Base-by-base conservation (phyloP, 2,113 vertebrate genomes). In the Condylura cristata region DNA sequence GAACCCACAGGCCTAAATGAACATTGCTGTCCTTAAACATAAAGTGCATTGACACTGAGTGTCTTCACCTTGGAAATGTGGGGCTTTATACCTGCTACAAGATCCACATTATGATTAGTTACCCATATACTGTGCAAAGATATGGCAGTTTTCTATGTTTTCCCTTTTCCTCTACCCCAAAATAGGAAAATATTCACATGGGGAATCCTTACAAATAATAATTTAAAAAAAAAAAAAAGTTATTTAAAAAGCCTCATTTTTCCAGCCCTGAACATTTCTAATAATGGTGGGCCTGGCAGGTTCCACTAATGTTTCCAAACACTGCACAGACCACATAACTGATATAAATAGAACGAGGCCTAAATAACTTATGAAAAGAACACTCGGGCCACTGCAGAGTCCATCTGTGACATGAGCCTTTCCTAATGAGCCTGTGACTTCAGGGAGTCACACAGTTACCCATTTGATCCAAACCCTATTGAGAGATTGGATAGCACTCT, bases 281-380 rank as follows among this genome's bases (percentile, higher is more conserved):
- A 96, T 96, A 95, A 94, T 82, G 93, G 84, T 63, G 41, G 83
- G 44, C 71, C 85, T 87, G 65, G 84, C 48, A 79, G 84, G 1
- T 94, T 94, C 83, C 65, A 89, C 41, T 90, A 89, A 95, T 93
- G 95, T 95, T 97, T 91, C 84, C 93, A 95, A 97, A 96, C 90
- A 90, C 48, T 72, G 6, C 66, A 39, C 72, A 94, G 80, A 95
- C 94, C 84, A 78, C 84, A 78, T 75, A 91, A 66, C n/a, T 20
- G 80, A 93, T 91, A 94, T 91, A 97, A 96, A 97, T 93, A 97
- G 96, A 93, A 90, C 5, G 32, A 90, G 60, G 87, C 87, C 95
- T 96, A 94, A 97, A 93, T 93, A 96, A 96, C 95, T 92, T 90
- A 72, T 93, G 90, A 95, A 96, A 94, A 95, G 86, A 95, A 70